Percentiles rank a stretch among this genome's conserved stretches.
Conservation (phyloP, 2,888 invertebrate species). For the Phaedon cochleariae region DNA sequence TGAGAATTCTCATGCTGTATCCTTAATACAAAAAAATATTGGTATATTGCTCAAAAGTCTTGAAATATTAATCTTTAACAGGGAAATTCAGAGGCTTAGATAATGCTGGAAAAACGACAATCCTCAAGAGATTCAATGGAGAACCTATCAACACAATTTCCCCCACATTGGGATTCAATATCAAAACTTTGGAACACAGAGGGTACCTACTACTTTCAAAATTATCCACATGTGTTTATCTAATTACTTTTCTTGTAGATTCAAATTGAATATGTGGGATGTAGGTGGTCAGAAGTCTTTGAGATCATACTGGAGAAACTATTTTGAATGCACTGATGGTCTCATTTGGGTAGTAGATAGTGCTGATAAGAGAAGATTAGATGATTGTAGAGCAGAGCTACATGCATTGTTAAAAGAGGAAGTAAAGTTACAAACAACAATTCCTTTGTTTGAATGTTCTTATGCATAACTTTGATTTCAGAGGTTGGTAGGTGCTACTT, state of each 20-base stretch:
- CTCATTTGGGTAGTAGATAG: constrained; percentile 99
- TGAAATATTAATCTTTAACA: constrained; percentile 36
- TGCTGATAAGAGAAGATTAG: constrained; percentile 88
- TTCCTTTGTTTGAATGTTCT: not conserved
- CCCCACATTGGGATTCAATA: constrained; percentile 98
- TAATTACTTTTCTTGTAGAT: constrained; percentile 61
- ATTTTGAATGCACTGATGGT: constrained; percentile 99
- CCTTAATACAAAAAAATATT: constrained; percentile 3
- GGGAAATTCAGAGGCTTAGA: constrained; percentile 82
- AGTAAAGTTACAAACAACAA: constrained; percentile 59
- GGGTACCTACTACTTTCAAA: too few species aligned
- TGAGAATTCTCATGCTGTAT: constrained; percentile 93
- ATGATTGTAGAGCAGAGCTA: constrained; percentile 85
- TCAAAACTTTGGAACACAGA: constrained; percentile 94
- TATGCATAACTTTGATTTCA: constrained; percentile 53
- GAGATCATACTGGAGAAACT: constrained; percentile 98
- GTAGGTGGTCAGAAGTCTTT: constrained; percentile 98
- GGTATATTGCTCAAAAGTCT: too few species aligned
- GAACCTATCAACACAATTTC: constrained; percentile 97
- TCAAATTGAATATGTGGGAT: constrained; percentile 98
- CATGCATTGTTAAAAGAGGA: constrained; percentile 89
- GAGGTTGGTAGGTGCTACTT: constrained; percentile 92
- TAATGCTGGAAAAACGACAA: constrained; percentile 99
- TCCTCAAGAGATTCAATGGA: constrained; percentile 95
- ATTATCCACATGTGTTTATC: constrained; percentile 89